Percentiles rank a stretch among this genome's conserved stretches.
These are phyloP conservation scores for Heteromurus nitidus DNA, from an alignment of 2,888 invertebrate species.

Conservation along the genomic window DNA sequence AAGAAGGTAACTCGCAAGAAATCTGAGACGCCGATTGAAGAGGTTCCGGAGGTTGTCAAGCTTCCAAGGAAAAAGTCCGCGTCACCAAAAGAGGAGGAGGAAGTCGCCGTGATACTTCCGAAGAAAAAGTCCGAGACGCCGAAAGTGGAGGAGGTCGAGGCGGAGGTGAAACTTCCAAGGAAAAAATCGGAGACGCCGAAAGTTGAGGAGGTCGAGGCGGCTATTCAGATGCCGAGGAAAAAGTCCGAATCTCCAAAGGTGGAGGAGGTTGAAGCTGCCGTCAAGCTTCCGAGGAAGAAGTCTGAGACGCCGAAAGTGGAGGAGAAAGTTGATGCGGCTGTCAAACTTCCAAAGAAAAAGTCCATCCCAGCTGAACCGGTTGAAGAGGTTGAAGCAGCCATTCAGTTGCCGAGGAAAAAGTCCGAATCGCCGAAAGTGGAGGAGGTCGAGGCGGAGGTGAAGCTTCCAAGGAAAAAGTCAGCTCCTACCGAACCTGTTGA, in stretches of 20 bases:
- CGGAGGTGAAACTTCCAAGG: not conserved
- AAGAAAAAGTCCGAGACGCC: not conserved
- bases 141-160: not conserved
- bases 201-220: not conserved
- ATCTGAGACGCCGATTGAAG: no score
- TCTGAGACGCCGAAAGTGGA: constrained; percentile 75
- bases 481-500: not conserved
- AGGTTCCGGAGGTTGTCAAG: not conserved
- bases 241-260: no score
- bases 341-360: constrained; percentile 5
- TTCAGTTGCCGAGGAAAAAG: constrained; percentile 6
- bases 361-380: constrained; percentile 67
- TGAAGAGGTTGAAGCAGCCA: constrained; percentile 59
- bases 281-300: constrained; percentile 44
- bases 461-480: not conserved
- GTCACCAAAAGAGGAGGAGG: not conserved
- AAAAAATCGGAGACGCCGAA: not conserved
- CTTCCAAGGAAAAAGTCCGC: not conserved
- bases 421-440: not conserved
- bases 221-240: not conserved
- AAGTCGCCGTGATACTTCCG: not conserved
- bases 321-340: constrained; percentile 53
- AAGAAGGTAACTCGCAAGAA: no score
- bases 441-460: not conserved
- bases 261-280: not conserved